Conservation (phyloP, 2,113 vertebrate genomes). For the Scomber scombrus region DNA sequence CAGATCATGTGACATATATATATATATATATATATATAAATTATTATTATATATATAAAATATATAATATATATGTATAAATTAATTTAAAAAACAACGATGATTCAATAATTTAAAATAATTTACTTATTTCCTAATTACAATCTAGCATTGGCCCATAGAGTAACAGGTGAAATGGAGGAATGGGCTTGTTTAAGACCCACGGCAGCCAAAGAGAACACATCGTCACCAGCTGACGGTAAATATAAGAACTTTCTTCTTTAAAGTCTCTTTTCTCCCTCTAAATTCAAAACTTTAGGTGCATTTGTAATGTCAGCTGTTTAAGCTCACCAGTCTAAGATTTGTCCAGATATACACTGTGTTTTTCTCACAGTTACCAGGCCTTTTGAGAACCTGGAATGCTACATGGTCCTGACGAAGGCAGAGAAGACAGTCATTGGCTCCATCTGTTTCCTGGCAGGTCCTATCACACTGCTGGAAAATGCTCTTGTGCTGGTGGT, state of each 20-base stretch:
- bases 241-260: neutral
- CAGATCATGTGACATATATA: too few relatives aligned
- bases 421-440: constrained; percentile 84
- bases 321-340: neutral
- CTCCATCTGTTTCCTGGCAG: constrained; percentile 87
- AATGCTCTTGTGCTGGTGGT: constrained; percentile 88
- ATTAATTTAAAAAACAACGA: neutral
- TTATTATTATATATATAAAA: too few relatives aligned
- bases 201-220: constrained; percentile 17
- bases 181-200: constrained; percentile 13
- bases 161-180: constrained; percentile 57
- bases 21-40: too few relatives aligned
- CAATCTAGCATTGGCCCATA: neutral
- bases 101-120: too few relatives aligned
- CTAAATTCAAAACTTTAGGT: neutral
- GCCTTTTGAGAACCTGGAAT: constrained; percentile 74
- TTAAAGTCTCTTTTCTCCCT: neutral
- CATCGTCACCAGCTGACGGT: neutral
- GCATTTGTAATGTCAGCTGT: neutral
- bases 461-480: constrained; percentile 89
- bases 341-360: neutral
- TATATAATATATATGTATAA: neutral
- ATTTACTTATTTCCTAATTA: constrained; percentile 15
- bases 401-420: constrained; percentile 88
- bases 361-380: constrained; percentile 43